These are phyloP conservation scores for Pristionchus arcanus DNA, from an alignment of 2,888 invertebrate species.

Conservation along the genomic window DNA sequence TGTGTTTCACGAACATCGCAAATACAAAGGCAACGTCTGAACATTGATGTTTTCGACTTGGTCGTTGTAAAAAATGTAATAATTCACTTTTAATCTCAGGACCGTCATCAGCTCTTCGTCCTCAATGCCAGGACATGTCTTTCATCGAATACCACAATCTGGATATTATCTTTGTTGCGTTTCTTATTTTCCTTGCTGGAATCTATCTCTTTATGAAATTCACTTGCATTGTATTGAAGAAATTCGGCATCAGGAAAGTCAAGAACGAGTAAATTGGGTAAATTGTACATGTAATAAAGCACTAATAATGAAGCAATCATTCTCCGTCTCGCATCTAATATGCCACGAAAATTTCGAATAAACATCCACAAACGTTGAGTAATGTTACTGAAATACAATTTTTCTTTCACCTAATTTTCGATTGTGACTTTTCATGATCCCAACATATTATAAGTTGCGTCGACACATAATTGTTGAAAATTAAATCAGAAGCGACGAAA, in stretches of 20 bases:
- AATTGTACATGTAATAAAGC: not conserved
- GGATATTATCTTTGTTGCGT: not conserved
- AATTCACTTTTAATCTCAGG: not conserved
- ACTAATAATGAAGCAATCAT: not conserved
- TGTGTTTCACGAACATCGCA: not conserved
- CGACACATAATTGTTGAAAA: no score
- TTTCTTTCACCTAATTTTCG: no score
- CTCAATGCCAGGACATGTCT: conserved; percentile 19
- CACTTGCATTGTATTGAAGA: not conserved
- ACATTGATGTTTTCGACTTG: not conserved
- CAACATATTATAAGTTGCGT: no score
- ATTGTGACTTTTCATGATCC: no score
- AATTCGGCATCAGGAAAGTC: not conserved
- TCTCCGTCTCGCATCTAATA: not conserved
- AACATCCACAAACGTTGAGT: no score
- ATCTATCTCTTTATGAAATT: not conserved
- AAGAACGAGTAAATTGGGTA: conserved; percentile 25
- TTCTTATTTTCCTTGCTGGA: not conserved
- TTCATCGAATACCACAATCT: conserved; percentile 33
- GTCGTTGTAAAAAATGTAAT: not conserved
- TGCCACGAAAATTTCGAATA: no score
- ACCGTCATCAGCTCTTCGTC: not conserved
- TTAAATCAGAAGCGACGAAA: no score
- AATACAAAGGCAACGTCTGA: not conserved
- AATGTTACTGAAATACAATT: no score